Conservation (phyloP, 2,888 invertebrate species). For the Ligdia adustata region DNA sequence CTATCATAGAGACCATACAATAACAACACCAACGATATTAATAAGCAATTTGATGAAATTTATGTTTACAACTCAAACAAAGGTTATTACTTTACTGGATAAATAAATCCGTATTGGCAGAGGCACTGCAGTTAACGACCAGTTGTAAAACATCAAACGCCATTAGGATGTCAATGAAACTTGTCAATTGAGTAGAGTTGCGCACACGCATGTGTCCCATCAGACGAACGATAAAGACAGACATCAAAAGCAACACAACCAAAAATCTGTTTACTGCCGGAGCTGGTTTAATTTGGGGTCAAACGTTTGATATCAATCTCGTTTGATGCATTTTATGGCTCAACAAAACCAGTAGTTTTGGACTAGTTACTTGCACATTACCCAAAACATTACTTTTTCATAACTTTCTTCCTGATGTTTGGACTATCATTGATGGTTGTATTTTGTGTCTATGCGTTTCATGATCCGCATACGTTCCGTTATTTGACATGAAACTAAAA, state of each 20-base stretch:
- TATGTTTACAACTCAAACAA: too few relatives aligned
- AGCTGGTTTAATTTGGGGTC: slow-evolving; percentile 71
- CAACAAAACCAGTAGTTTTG: slow-evolving; percentile 38
- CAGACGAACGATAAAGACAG: slow-evolving; percentile 53
- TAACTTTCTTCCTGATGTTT: slow-evolving; percentile 21
- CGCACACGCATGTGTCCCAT: slow-evolving; percentile 41
- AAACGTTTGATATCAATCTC: slow-evolving; percentile 64
- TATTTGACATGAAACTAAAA: too few relatives aligned
- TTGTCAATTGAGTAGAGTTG: slow-evolving; percentile 56
- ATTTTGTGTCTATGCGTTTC: slow-evolving; percentile 1
- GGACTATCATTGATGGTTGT: too few relatives aligned
- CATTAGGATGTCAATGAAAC: slow-evolving; percentile 46
- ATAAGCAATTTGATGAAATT: too few relatives aligned
- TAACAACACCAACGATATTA: too few relatives aligned
- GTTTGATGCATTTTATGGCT: slow-evolving; percentile 72
- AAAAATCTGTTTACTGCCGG: slow-evolving; percentile 56
- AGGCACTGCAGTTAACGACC: slow-evolving; percentile 18
- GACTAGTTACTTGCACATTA: too few relatives aligned
- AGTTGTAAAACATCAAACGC: slow-evolving; percentile 37
- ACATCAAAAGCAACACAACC: slow-evolving; percentile 62
- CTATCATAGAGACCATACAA: too few relatives aligned
- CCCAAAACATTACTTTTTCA: too few relatives aligned
- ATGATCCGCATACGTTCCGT: slow-evolving; percentile 7
- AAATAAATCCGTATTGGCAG: slow-evolving; percentile 29
- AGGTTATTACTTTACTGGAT: too few relatives aligned